Conservation (phyloP, 1,140 invertebrate genomes). For the Mylabris phalerata region DNA sequence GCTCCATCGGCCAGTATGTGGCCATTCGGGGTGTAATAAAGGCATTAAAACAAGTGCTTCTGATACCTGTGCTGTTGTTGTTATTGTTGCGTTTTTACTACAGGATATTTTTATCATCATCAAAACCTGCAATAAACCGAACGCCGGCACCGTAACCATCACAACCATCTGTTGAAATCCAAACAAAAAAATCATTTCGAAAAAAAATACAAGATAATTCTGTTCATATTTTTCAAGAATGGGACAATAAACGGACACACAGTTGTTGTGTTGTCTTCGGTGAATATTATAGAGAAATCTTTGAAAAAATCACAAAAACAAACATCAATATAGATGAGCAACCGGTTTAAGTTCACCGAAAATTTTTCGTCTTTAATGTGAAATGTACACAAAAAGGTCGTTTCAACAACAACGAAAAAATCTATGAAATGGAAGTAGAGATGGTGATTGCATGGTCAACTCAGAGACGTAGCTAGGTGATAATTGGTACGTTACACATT, state of each 20-base stretch:
- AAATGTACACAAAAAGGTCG: conserved; percentile 22
- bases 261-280: not conserved
- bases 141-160: conserved; percentile 3
- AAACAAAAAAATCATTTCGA: too few relatives aligned
- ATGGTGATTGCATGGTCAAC: conserved; percentile 18
- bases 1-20: conserved; percentile 11
- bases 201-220: too few relatives aligned
- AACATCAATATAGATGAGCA: conserved; percentile 1
- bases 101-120: too few relatives aligned
- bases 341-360: conserved; percentile 25
- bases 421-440: conserved; percentile 12
- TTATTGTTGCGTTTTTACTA: conserved; percentile 6
- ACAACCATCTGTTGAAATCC: too few relatives aligned
- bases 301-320: conserved; percentile 17
- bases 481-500: conserved; percentile 20
- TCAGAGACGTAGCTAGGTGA: conserved; percentile 18
- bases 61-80: conserved; percentile 23
- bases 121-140: conserved; percentile 6
- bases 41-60: conserved; percentile 28
- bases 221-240: too few relatives aligned
- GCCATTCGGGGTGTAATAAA: conserved; percentile 19
- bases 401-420: too few relatives aligned
- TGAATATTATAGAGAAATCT: not conserved
- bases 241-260: too few relatives aligned
- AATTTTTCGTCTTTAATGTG: conserved; percentile 24